phyloP scores from a whole-genome alignment of 1,140 invertebrate species.

The Drosophila sulfurigaster region DNA sequence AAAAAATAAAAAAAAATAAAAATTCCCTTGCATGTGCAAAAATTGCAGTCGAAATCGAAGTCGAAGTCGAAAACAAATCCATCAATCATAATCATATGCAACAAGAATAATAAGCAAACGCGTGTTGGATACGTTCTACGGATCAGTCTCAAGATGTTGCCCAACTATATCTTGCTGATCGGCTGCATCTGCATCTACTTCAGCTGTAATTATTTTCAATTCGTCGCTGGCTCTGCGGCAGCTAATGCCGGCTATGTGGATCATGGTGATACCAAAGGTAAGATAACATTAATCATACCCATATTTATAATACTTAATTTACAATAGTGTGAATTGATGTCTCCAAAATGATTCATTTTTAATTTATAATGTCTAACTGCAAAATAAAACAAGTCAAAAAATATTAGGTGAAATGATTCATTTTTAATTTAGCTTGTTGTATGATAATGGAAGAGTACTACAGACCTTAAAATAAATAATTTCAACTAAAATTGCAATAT shows the following conservation, averaged over 20 bases:
- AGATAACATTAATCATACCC: slow-evolving; percentile 25
- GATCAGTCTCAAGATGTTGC: slow-evolving; percentile 17
- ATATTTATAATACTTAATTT: too few species aligned
- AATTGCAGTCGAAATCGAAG: slow-evolving; percentile 26
- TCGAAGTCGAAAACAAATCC: slow-evolving; percentile 11
- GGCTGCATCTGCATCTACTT: slow-evolving; percentile 21
- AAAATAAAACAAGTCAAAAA: too few species aligned
- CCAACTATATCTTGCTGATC: slow-evolving; percentile 26
- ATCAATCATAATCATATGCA: slow-evolving; percentile 10
- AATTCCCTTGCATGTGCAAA: slow-evolving; percentile 2
- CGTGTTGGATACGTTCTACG: slow-evolving; percentile 52
- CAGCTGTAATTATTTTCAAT: neutral
- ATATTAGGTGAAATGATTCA: too few species aligned
- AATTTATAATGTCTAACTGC: too few species aligned
- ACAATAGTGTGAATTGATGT: too few species aligned
- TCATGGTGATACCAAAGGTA: slow-evolving; percentile 82
- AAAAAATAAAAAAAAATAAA: slow-evolving; percentile 10
- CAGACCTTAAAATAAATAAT: too few species aligned
- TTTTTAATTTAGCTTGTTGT: too few species aligned
- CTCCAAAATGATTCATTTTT: too few species aligned
- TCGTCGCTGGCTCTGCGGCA: slow-evolving; percentile 36
- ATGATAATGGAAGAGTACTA: too few species aligned
- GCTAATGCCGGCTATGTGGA: slow-evolving; percentile 77
- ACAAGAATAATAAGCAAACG: slow-evolving; percentile 45
- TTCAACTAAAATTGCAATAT: too few species aligned